Percentiles rank a stretch among this genome's conserved stretches.
phyloP scores from a whole-genome alignment of 2,797 vertebrate species.

The Neosilurus hyrtlii region DNA sequence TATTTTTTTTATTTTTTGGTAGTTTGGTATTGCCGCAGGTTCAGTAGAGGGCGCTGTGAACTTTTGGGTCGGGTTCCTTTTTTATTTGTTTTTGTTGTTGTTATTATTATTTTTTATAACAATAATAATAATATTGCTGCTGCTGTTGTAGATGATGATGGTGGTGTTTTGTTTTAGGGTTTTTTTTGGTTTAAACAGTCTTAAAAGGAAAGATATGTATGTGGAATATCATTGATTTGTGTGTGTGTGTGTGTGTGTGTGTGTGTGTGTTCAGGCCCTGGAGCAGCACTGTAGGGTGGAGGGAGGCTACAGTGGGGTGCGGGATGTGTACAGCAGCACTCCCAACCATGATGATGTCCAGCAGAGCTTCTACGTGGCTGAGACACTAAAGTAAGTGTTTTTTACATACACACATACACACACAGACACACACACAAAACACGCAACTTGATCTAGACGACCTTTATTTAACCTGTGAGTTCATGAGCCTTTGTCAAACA shows the following conservation, averaged over 20 bases:
- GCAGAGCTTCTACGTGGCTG: constrained; percentile 96
- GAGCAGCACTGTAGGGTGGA: constrained; percentile 91
- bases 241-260: constrained; percentile 26
- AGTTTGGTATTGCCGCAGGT: too few species aligned
- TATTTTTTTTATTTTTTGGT: too few species aligned
- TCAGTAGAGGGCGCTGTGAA: too few species aligned
- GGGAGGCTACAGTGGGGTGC: constrained; percentile 89
- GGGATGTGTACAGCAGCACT: constrained; percentile 83
- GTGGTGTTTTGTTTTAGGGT: too few species aligned
- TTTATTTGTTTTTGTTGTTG: too few species aligned
- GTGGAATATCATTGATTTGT: too few species aligned
- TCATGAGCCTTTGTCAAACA: background rate
- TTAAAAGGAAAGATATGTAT: too few species aligned
- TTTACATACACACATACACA: constrained; percentile 36
- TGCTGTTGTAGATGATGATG: too few species aligned
- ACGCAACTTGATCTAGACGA: background rate
- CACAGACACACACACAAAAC: background rate
- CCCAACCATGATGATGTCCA: constrained; percentile 93
- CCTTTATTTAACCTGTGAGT: background rate
- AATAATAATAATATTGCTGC: too few species aligned
- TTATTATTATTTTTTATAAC: too few species aligned
- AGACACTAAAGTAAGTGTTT: constrained; percentile 93
- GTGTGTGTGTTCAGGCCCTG: constrained; percentile 77
- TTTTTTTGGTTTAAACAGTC: too few species aligned
- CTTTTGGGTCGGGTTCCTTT: too few species aligned